Evolutionary conservation across 2,797 vertebrate species (phyloP).

Genomic region (Lateolabrax maculatus): DNA sequence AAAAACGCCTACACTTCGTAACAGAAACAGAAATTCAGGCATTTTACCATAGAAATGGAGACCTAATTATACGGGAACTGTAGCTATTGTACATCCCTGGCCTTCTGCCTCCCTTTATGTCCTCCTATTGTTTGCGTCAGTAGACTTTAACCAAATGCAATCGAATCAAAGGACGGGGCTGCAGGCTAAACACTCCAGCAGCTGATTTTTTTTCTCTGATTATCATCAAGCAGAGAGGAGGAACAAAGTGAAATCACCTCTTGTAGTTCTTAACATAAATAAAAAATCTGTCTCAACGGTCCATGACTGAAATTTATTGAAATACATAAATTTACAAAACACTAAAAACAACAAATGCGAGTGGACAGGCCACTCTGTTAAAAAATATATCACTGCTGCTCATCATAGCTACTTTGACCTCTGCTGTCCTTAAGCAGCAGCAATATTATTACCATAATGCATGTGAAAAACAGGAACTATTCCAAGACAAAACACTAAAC

Average conservation of each 20-base stretch:
- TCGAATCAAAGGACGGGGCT: conserved; percentile 11
- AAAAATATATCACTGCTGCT: conserved; percentile 33
- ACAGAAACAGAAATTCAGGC: not conserved
- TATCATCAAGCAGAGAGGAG: conserved; percentile 27
- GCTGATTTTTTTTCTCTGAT: conserved; percentile 7
- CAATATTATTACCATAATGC: conserved; percentile 37
- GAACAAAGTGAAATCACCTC: conserved; percentile 31
- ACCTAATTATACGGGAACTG: not conserved
- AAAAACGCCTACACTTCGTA: no score
- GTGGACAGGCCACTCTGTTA: conserved; percentile 32
- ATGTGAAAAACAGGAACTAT: conserved; percentile 26
- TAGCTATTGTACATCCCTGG: not conserved
- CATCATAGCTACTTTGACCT: conserved; percentile 48
- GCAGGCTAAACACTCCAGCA: not conserved
- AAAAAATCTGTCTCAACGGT: conserved; percentile 20
- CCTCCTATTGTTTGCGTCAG: conserved; percentile 23
- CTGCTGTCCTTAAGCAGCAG: conserved; percentile 25
- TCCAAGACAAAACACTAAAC: conserved; percentile 28
- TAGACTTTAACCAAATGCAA: not conserved
- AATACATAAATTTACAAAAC: conserved; percentile 32
- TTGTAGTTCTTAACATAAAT: conserved; percentile 41
- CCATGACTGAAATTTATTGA: conserved; percentile 23
- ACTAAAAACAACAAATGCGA: conserved; percentile 25
- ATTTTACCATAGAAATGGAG: not conserved
- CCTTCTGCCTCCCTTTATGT: not conserved